Evolutionary conservation across 2,113 vertebrate species (phyloP), one percentile per base, ranked within the genome.

Genomic region (Psittacara wagleri): DNA sequence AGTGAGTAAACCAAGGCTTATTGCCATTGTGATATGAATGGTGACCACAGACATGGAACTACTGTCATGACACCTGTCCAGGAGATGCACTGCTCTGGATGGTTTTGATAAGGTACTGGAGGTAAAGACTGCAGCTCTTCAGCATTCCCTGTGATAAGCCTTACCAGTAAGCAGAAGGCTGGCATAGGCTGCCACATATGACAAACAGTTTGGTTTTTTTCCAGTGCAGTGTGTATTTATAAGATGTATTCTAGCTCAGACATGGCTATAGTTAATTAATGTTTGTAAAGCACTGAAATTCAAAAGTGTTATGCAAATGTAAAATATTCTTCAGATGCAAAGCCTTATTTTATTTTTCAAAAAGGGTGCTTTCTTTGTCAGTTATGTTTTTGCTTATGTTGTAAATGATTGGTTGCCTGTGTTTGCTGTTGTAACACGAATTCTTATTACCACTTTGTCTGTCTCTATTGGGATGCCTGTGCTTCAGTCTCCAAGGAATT

Each of bases 351-450:
- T 70, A 83, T 93, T 95, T 95, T 91, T 86, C 35, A 85, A 69
- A 92, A 69, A 39, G 62, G 8, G 27, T 86, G 24, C 27, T 93
- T 80, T 3, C 23, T 87, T 80, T 92, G 69, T 87, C 92, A 66
- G 82, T 85, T 88, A 83, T 80, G 37, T 77, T 93, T 95, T 77
- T 90, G 87, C 75, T 94, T 94, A 74, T 62, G 54, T 85, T 94
- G 75, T 66, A 91, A 96, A 96, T 67, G 83, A 94, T 83, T 96
- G 77, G 69, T 79, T 96, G 67, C 29, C 70, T 57, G 8, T 87
- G 62, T 92, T 97, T 95, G 77, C 69, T 92, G 95, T 95, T 95
- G 52, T 33, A 95, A 93, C 90, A 83, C 62, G 91, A 79, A 83
- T 76, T 84, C 80, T 62, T 93, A 93, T 78, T 94, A 85, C 62